Percentiles rank a stretch among this genome's conserved stretches.
Evolutionary conservation across 2,113 vertebrate genomes (phyloP).

Genomic region (Xiphorhynchus elegans): DNA sequence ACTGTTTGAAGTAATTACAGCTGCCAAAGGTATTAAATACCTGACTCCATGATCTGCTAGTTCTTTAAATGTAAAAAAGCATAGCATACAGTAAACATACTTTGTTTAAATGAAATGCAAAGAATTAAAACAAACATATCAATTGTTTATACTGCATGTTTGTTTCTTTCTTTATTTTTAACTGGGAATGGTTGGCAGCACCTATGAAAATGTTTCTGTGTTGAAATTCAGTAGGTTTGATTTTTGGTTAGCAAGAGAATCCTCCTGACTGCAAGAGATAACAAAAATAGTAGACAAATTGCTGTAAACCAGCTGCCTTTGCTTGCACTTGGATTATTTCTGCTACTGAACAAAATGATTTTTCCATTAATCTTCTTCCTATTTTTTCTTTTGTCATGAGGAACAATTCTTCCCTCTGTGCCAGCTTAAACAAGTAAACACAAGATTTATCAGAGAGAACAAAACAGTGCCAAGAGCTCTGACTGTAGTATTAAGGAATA

Average conservation of each 20-base stretch:
- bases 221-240: neutral
- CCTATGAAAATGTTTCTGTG: neutral
- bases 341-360: neutral
- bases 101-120: neutral
- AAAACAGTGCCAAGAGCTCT: neutral
- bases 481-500: neutral
- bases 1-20: neutral
- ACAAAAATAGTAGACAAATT: neutral
- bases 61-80: neutral
- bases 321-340: neutral
- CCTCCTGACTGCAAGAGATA: neutral
- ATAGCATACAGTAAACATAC: neutral
- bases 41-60: neutral
- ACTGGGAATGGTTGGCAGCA: neutral
- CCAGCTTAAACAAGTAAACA: neutral
- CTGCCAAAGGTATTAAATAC: neutral
- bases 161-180: neutral
- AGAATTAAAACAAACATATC: neutral
- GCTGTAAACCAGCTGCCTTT: neutral
- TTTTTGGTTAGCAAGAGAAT: neutral
- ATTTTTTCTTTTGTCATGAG: neutral
- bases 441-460: neutral
- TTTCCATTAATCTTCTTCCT: neutral
- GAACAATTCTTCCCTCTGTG: neutral
- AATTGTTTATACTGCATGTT: neutral